Base-by-base conservation (phyloP, 1,140 invertebrate species). In the Drosophila pseudoananassae region DNA sequence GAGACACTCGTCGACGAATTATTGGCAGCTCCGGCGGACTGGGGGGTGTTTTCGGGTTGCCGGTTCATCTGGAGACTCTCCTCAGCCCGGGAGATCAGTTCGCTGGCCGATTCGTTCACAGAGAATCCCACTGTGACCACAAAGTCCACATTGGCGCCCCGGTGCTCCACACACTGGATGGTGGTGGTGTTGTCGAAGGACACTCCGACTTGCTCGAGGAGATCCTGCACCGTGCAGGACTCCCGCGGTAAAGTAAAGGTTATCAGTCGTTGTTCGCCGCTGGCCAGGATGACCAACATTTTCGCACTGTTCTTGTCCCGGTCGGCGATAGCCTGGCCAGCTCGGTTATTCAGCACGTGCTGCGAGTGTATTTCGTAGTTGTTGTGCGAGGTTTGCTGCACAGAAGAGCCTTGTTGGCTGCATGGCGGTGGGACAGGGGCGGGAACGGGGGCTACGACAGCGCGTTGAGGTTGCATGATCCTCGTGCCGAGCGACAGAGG, bases 161-260 rank as follows among this genome's bases (percentile, higher is more conserved):
- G 94, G 87, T 95, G 95, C 78, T 94, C 93, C 59, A 95, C 94
- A 78, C 95, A 94, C 65, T 95, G 94, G 52, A 96, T 95, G 49
- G 93, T 92, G 7, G 95, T 95, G 40, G 94, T 93, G 45, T 93
- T 92, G 40, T 93, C 93, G 75, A 95, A 94, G 31, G 93, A 93
- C 71, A 96, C 95, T 12, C 71, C 79, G 66, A 95, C 95, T 93
- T 96, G 95, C 90, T 96, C 95, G 47, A 96, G 91, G 60, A 96
- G 93, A 93, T 96, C 95, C 90, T 96, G 95, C 47, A 96, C 95
- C 0, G 95, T 96, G 88, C 96, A 96, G 64, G 95, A 95, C 83
- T 96, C 95, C 73, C 95, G 94, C 5, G 96, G 95, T 75, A 96
- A 92, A 33, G 95, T 96, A 78, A 96, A 96, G 1, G 95, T 96